phyloP scores from a whole-genome alignment of 1,140 invertebrate species.

The Caenorhabditis briggsae region DNA sequence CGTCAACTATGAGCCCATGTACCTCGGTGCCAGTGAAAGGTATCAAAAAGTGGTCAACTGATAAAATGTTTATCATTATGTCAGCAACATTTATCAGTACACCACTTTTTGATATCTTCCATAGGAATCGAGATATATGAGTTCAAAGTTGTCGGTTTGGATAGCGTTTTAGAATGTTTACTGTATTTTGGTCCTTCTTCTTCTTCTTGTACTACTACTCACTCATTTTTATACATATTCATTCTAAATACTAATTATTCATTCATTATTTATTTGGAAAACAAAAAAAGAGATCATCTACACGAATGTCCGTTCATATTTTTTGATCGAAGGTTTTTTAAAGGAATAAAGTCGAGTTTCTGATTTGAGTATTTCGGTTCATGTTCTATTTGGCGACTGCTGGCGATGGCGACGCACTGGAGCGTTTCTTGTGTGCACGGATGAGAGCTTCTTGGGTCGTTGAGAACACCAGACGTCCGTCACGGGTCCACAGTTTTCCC shows the following conservation, averaged over 20 bases:
- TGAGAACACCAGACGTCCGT: slow-evolving; percentile 69
- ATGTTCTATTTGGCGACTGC: neutral
- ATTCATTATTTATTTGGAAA: neutral
- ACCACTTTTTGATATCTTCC: no score
- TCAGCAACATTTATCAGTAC: no score
- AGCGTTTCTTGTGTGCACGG: slow-evolving; percentile 57
- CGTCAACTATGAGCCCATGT: no score
- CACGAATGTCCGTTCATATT: slow-evolving; percentile 52
- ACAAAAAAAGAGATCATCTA: slow-evolving; percentile 48
- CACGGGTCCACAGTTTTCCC: slow-evolving; percentile 69
- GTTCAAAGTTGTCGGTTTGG: no score
- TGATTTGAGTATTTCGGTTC: neutral
- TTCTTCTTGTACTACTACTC: neutral
- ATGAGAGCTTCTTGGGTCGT: slow-evolving; percentile 71
- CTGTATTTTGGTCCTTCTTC: neutral
- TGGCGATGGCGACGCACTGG: neutral
- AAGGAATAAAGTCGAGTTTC: slow-evolving; percentile 19
- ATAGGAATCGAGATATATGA: no score
- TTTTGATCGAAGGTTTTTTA: slow-evolving; percentile 12
- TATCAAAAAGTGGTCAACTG: no score
- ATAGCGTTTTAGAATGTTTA: no score
- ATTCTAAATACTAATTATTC: neutral
- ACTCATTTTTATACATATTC: neutral
- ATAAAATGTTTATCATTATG: no score
- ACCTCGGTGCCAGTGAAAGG: no score